Evolutionary conservation across 2,888 invertebrate species (phyloP).

Genomic region (Chrysolina americana): DNA sequence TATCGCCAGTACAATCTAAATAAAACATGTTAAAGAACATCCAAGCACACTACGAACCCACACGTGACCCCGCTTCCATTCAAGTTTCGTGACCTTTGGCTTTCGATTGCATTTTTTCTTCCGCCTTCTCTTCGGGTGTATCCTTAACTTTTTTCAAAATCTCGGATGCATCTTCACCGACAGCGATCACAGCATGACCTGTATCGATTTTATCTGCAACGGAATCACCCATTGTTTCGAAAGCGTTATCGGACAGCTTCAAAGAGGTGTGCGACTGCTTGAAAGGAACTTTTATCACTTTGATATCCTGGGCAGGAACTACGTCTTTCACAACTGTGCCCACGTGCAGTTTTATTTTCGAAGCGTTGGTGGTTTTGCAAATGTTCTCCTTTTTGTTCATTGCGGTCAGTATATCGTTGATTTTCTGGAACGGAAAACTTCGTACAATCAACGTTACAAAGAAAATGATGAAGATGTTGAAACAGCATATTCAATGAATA

Average conservation of each 20-base stretch:
- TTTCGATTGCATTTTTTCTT: slow-evolving; percentile 22
- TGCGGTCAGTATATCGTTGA: neutral
- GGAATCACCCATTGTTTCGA: slow-evolving; percentile 67
- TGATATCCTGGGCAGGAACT: slow-evolving; percentile 59
- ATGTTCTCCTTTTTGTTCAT: neutral
- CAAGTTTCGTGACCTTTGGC: slow-evolving; percentile 16
- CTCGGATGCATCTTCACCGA: slow-evolving; percentile 61
- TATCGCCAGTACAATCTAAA: neutral
- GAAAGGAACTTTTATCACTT: slow-evolving; percentile 63
- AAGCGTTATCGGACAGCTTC: slow-evolving; percentile 66
- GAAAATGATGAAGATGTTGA: no score
- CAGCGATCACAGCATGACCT: slow-evolving; percentile 59
- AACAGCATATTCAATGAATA: no score
- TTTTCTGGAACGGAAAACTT: neutral
- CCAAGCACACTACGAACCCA: neutral
- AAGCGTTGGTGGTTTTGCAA: slow-evolving; percentile 15
- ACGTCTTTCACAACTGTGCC: slow-evolving; percentile 63
- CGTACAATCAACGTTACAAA: no score
- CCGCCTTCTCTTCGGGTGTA: slow-evolving; percentile 41
- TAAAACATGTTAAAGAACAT: neutral
- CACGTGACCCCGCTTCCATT: neutral
- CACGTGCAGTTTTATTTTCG: slow-evolving; percentile 41
- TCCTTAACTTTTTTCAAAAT: slow-evolving; percentile 58
- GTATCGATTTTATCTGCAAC: slow-evolving; percentile 66
- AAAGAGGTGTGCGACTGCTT: slow-evolving; percentile 60